phyloP scores from a whole-genome alignment of 1,140 invertebrate genomes.

The Apolygus lucorum region DNA sequence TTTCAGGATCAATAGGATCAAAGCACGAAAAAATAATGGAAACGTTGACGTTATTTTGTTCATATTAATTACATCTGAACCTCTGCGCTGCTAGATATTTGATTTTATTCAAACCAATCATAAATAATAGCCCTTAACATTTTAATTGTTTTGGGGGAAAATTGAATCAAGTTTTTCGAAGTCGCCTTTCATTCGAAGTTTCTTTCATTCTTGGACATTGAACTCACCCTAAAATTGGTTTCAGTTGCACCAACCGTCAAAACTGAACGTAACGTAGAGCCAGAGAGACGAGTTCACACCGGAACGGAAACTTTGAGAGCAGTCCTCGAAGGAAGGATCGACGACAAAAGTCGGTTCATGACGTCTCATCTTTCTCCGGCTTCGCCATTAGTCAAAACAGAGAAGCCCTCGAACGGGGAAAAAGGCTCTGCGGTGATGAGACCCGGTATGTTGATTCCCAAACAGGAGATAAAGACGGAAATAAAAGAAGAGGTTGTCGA shows the following conservation, averaged over 20 bases:
- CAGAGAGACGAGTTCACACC: not conserved
- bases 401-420: conserved; percentile 13
- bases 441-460: not conserved
- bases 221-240: too few species aligned
- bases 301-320: conserved; percentile 27
- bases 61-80: too few species aligned
- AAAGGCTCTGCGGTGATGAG: conserved; percentile 24
- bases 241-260: not conserved
- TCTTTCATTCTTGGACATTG: too few species aligned
- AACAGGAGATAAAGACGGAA: conserved; percentile 21
- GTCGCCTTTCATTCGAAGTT: too few species aligned
- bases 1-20: too few species aligned
- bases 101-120: too few species aligned
- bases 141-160: too few species aligned
- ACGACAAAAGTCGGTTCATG: conserved; percentile 11
- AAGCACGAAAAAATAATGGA: too few species aligned
- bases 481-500: conserved; percentile 25
- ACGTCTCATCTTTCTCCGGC: not conserved
- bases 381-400: conserved; percentile 18
- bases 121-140: too few species aligned
- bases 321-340: conserved; percentile 25
- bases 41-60: too few species aligned
- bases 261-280: not conserved
- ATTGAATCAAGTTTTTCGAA: too few species aligned
- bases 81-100: too few species aligned